Evolutionary conservation across 2,797 vertebrate genomes (phyloP).

Genomic region (Orestias chungarensis): DNA sequence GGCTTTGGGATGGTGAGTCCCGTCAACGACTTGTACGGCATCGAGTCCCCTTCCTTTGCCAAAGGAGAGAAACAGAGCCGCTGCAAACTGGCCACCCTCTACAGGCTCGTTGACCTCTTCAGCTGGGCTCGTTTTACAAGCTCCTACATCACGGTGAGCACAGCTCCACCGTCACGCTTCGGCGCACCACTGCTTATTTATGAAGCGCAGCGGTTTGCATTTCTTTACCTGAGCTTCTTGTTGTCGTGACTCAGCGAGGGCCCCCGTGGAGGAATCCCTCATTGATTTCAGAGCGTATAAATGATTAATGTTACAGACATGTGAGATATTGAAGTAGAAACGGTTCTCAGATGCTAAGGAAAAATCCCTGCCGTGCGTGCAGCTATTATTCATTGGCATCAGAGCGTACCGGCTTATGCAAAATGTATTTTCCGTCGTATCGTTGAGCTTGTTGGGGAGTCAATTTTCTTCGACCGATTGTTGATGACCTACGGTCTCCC

Average conservation of each 20-base stretch:
- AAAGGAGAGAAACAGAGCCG: conserved; percentile 93
- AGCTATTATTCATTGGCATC: neutral
- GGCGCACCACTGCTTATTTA: conserved; percentile 46
- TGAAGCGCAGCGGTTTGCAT: conserved; percentile 41
- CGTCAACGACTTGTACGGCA: conserved; percentile 90
- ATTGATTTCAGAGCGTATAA: conserved; percentile 31
- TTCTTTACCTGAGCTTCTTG: conserved; percentile 27
- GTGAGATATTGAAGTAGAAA: conserved; percentile 35
- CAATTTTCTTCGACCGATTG: neutral
- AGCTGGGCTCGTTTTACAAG: conserved; percentile 92
- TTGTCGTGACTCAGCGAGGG: conserved; percentile 18
- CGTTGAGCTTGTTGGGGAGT: neutral
- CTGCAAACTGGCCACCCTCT: conserved; percentile 93
- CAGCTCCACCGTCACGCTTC: conserved; percentile 44
- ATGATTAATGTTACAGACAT: conserved; percentile 46
- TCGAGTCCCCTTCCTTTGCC: conserved; percentile 85
- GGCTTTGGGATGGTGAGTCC: conserved; percentile 89
- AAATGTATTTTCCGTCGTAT: neutral
- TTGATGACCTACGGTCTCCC: neutral
- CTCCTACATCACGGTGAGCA: conserved; percentile 93
- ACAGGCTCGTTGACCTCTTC: conserved; percentile 91
- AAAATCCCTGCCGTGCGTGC: neutral
- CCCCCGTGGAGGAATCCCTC: conserved; percentile 38
- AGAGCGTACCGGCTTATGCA: conserved; percentile 9
- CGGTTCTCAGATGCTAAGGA: neutral